These are phyloP conservation scores for Condylura cristata DNA, from an alignment of 2,113 vertebrate species.

Conservation along the genomic window DNA sequence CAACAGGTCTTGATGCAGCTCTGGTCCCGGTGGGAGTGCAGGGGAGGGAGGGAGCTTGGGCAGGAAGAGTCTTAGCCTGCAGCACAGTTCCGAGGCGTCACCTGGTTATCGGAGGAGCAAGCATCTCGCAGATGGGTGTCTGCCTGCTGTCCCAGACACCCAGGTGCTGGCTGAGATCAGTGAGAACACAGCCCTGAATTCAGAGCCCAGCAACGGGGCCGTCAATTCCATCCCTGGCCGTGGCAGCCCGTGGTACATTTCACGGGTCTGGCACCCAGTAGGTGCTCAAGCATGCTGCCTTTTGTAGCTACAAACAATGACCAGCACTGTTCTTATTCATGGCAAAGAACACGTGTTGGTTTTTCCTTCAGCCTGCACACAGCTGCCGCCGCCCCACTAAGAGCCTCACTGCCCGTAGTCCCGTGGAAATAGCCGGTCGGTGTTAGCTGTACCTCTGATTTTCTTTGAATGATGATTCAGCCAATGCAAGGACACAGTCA, in stretches of 20 bases:
- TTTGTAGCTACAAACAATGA: background rate
- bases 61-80: background rate
- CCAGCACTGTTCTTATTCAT: background rate
- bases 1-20: background rate
- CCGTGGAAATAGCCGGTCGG: background rate
- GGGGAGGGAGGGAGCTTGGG: background rate
- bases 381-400: background rate
- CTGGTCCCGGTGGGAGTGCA: background rate
- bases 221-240: background rate
- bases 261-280: background rate
- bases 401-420: background rate
- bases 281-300: background rate
- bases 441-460: background rate
- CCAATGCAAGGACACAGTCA: background rate
- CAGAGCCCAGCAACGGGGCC: background rate
- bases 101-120: accelerated
- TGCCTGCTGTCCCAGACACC: background rate
- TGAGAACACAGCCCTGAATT: too few relatives aligned
- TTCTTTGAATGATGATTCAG: background rate
- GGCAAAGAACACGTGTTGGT: background rate
- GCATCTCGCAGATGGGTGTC: background rate
- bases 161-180: background rate
- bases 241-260: background rate
- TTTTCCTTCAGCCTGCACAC: background rate
- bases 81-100: background rate